phyloP scores from a whole-genome alignment of 1,140 invertebrate genomes.

The Diploscapter pachys region DNA sequence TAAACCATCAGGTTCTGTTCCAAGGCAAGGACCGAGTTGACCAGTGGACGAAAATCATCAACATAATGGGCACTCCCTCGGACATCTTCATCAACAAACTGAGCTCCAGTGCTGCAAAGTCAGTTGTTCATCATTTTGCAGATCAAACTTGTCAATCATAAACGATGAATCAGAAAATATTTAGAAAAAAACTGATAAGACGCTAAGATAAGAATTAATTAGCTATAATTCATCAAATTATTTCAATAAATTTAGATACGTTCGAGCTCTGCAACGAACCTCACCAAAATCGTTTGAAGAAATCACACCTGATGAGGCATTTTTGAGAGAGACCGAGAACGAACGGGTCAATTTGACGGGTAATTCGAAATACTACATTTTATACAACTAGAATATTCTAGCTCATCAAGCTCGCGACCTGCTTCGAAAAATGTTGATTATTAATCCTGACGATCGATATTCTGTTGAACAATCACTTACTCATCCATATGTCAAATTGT shows the following conservation, averaged over 20 bases:
- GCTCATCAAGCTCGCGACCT: too few relatives aligned
- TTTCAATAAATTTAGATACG: conserved; percentile 12
- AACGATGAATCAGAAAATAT: background rate
- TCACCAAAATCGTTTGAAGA: background rate
- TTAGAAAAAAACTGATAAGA: background rate
- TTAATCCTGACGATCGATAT: too few relatives aligned
- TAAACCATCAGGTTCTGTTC: conserved; percentile 24
- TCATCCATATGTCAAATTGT: too few relatives aligned
- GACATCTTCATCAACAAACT: conserved; percentile 23
- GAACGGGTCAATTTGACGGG: conserved; percentile 12
- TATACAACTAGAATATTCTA: background rate
- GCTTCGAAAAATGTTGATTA: too few relatives aligned
- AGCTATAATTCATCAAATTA: background rate
- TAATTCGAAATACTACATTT: conserved; percentile 11
- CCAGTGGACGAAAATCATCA: conserved; percentile 31
- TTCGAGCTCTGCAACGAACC: conserved; percentile 4
- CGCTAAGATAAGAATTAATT: background rate
- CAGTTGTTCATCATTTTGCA: background rate
- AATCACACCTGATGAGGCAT: conserved; percentile 15
- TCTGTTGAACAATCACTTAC: too few relatives aligned
- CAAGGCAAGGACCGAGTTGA: conserved; percentile 22
- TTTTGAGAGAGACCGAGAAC: conserved; percentile 6
- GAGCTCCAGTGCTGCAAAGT: conserved; percentile 9
- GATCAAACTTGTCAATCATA: background rate
- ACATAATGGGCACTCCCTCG: conserved; percentile 24